Evolutionary conservation across 2,888 invertebrate species (phyloP), one percentile per base, ranked within the genome.

Genomic region (Clitarchus hookeri): DNA sequence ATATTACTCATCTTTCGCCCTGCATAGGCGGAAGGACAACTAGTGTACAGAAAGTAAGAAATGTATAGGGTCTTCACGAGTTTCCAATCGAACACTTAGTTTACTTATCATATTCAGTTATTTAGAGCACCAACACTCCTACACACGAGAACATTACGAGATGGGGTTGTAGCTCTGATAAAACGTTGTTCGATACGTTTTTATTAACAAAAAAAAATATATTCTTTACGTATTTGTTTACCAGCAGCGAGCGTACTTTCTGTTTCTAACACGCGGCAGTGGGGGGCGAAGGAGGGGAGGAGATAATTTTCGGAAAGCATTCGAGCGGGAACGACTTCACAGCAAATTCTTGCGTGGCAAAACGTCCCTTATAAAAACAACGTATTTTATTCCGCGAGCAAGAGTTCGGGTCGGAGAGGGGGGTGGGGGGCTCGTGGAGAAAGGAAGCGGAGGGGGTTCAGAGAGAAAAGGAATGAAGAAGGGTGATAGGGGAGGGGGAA

Each of bases 271-370:
- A 36, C n/a, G 36, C 36, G 6, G 8, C 8, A 36, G 27, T 9
- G 79, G 53, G 53, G 53, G 8, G 53, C 53, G 79, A 79, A n/a
- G 27, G 79, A 79, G 36, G 4, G 36, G 36, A 36, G 36, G 79
- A 79, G 79, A 82, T 25, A 36, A 36, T 82, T 65, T 36, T 65
- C 65, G 65, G 54, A 84, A 36, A 36, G 77, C 84, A 84, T 12
- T 84, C 27, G 23, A 84, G 84, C 44, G 84, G n/a, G 77, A 65
- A 84, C 27, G 84, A 84, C 36, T 77, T 84, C 77, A 77, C 84
- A 84, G 54, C 84, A 77, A 84, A 84, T 54, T 84, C 84, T 77
- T 82, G 82, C 44, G 82, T 82, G 82, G 82, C 82, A 82, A 82
- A 82, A 82, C 44, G 82, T 44, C 82, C 82, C 82, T 82, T 82